A percentile compares a stretch with the other conserved stretches of the same genome.
Conservation (phyloP, 2,797 vertebrate genomes). For the Scyliorhinus canicula region DNA sequence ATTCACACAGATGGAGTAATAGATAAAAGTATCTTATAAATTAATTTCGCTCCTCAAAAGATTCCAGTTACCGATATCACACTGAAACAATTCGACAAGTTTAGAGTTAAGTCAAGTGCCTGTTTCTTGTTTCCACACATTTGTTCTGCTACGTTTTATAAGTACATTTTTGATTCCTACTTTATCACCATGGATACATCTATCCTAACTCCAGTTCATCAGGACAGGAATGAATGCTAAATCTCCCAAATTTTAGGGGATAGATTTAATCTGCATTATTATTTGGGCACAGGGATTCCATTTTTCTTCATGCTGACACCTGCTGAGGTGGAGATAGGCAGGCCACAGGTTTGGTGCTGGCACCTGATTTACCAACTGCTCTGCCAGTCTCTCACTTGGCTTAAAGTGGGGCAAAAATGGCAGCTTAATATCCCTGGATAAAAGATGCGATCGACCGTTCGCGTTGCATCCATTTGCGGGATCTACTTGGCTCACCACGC, state of each 20-base stretch:
- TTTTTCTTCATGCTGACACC: no score
- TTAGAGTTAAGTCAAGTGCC: not conserved
- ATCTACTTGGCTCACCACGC: no score
- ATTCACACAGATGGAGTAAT: not conserved
- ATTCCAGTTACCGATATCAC: not conserved
- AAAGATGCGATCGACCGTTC: no score
- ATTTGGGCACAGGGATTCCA: no score
- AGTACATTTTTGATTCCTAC: not conserved
- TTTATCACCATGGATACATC: not conserved
- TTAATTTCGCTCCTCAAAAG: not conserved
- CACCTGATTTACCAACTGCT: no score
- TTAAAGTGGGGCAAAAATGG: no score
- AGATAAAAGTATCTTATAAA: not conserved
- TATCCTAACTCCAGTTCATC: not conserved
- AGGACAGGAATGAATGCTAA: not conserved
- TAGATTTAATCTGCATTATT: no score
- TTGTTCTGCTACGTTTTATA: not conserved
- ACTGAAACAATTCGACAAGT: not conserved
- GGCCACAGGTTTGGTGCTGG: no score
- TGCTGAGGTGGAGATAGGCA: no score
- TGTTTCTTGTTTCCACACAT: not conserved
- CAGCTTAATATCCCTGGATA: no score
- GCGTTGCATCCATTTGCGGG: no score
- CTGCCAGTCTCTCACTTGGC: no score
- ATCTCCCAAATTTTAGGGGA: not conserved